Base-by-base conservation (phyloP, 1,140 invertebrate genomes). In the Drosophila kikkawai region DNA sequence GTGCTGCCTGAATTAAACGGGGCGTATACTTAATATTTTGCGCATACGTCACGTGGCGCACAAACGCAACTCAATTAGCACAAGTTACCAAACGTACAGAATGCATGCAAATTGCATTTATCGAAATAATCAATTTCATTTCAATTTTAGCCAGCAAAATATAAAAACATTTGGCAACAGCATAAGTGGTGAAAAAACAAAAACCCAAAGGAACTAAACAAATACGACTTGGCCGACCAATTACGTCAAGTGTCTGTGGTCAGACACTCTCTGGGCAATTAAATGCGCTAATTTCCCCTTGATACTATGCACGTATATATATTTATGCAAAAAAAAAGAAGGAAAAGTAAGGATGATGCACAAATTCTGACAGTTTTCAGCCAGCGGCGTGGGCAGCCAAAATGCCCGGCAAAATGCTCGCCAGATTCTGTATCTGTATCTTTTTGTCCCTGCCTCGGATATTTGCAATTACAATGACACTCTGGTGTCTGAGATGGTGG, bases 381-480 rank as follows among this genome's bases (percentile, higher is more conserved):
- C 41, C 65, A 48, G 56, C 36, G 51, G 85, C 84, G 84, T 84
- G 81, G 85, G 85, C 63, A 55, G 83, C 58, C 67, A 39, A 73
- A 87, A 70, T 82, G 67, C 73, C 75, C 65, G 70, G 63, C 78
- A 79, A 66, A 48, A 42, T 26, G 36, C 37, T 37, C 44, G 45
- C 36, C 47, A 48, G 63, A 42, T 69, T 67, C 75, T 57, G 56
- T 75, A 51, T 48, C 58, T 63, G 58, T 39, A 36, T 63, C 58
- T 47, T 48, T 42, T 73, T 77, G 79, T 81, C 75, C 65, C 65
- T 66, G 77, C 66, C 74, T 79, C 42, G 70, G 82, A 85, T 91
- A 91, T 91, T 91, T 91, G 88, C 88, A 91, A 91, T 91, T 91
- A 91, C 88, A 91, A 91, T 91, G 88, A 91, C 88, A 91, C 83